Evolutionary conservation across 1,140 invertebrate genomes (phyloP), one percentile per base, ranked within the genome.

Genomic region (Protaetia brevitarsis): DNA sequence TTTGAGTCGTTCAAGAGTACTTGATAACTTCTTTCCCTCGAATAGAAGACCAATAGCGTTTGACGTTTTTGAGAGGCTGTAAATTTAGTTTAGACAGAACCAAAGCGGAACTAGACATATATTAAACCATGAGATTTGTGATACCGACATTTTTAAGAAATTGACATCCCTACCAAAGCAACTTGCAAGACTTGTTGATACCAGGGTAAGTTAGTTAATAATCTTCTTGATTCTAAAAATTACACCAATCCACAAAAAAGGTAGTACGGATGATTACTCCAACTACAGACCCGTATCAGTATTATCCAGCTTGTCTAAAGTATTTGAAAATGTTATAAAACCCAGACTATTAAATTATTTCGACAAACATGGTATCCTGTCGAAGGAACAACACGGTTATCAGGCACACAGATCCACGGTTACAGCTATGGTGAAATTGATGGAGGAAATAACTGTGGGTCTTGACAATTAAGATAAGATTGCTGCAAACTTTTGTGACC

Each of bases 21-120:
- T 34, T n/a, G 7, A 21, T 19, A 3, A 11, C 16, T 36, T 36
- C 2, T 23, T 13, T 26, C 31, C 30, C 30, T 0, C 7, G 21
- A 8, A 27, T 45, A 41, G 63, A 45, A 2, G 85, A 88, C 65
- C 83, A 86, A 67, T 85, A 84, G 74, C 64, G 89, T 6, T 72
- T 86, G 26, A 81, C 81, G 23, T 87, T 88, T 72, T 76, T 90
- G 27, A 79, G 88, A 1, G 83, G 87, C 13, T 85, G 85, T 69
- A 87, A 89, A 71, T 87, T 85, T 72, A 88, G 86, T 69, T 73
- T 88, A 66, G 85, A 87, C 74, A 78, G 81, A 69, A 84, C 84
- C 3, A 89, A 88, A 74, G 79, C 84, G 65, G 86, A 87, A 71
- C 71, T 89, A 6, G 87, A 89, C 72, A 81, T 84, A 72, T 87